Percentiles rank a stretch among this genome's conserved stretches.
These are phyloP conservation scores for Philonicus albiceps DNA, from an alignment of 2,888 invertebrate species.

Conservation along the genomic window DNA sequence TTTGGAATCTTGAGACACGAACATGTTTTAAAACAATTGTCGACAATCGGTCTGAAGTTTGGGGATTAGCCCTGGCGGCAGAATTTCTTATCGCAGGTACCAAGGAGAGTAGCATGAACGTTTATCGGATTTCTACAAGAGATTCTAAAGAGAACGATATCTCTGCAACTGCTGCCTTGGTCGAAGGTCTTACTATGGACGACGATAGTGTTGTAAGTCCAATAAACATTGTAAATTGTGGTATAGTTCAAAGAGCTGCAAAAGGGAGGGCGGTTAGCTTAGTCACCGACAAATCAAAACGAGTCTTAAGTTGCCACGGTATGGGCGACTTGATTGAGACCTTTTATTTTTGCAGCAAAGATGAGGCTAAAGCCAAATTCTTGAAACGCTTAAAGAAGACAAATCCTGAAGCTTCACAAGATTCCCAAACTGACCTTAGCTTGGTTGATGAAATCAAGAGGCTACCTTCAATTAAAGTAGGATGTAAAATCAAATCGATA, in stretches of 20 bases:
- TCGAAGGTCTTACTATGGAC: conserved; percentile 58
- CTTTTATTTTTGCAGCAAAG: conserved; percentile 79
- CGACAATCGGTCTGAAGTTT: conserved; percentile 88
- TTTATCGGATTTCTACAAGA: conserved; percentile 73
- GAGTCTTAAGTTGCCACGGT: conserved; percentile 83
- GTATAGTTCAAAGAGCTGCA: conserved; percentile 80
- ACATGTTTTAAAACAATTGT: conserved; percentile 95
- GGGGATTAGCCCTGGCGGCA: conserved; percentile 81
- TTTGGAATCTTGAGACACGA: conserved; percentile 96
- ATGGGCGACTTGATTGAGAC: conserved; percentile 82
- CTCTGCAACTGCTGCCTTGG: conserved; percentile 55
- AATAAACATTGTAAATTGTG: conserved; percentile 79
- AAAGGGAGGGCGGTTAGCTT: conserved; percentile 82
- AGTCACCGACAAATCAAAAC: conserved; percentile 74
- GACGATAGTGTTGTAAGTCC: conserved; percentile 65
- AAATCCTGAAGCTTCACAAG: conserved; percentile 61
- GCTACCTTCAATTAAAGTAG: conserved; percentile 71
- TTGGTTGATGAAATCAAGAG: conserved; percentile 78
- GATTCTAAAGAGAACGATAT: conserved; percentile 62
- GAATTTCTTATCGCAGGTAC: conserved; percentile 89
- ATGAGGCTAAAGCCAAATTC: conserved; percentile 74
- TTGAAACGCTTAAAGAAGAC: conserved; percentile 81
- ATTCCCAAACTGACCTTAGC: conserved; percentile 67
- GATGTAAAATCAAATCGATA: conserved; percentile 75
- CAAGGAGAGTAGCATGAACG: conserved; percentile 81